Conservation (phyloP, 1,140 invertebrate genomes). For the Drosophila rufa region DNA sequence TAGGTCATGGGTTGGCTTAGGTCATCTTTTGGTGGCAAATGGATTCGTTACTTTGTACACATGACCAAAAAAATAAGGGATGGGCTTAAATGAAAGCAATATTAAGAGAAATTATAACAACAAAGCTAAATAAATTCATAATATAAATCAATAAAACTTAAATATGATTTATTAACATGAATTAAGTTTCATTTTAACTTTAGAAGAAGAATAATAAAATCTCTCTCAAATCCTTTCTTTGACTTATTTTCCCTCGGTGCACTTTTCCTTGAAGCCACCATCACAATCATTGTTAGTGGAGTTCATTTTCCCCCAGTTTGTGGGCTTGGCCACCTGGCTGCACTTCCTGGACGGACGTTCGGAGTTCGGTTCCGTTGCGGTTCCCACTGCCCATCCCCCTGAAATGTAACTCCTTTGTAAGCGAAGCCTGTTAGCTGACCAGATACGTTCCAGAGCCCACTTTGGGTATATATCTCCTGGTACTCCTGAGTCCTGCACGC, state of each 20-base stretch:
- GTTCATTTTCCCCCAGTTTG: conserved; percentile 9
- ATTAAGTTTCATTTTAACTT: no score
- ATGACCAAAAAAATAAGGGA: not conserved
- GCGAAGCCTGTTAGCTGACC: conserved; percentile 25
- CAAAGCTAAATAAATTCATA: no score
- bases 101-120: not conserved
- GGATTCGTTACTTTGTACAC: not conserved
- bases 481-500: conserved; percentile 49
- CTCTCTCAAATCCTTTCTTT: rapidly evolving
- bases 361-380: conserved; percentile 31
- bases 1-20: conserved; percentile 48
- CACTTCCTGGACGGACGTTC: conserved; percentile 29
- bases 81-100: not conserved
- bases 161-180: no score
- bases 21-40: conserved; percentile 22
- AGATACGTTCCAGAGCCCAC: conserved; percentile 9
- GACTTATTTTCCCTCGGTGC: not conserved
- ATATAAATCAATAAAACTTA: no score
- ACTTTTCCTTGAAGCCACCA: not conserved
- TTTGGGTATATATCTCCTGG: conserved; percentile 13
- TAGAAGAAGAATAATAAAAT: no score
- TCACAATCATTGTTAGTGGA: not conserved
- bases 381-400: conserved; percentile 4
- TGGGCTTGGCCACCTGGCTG: conserved; percentile 47
- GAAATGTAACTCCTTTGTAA: conserved; percentile 20